These are phyloP conservation scores for Hirtodrosophila alboralis DNA, from an alignment of 2,888 invertebrate species.

Conservation along the genomic window DNA sequence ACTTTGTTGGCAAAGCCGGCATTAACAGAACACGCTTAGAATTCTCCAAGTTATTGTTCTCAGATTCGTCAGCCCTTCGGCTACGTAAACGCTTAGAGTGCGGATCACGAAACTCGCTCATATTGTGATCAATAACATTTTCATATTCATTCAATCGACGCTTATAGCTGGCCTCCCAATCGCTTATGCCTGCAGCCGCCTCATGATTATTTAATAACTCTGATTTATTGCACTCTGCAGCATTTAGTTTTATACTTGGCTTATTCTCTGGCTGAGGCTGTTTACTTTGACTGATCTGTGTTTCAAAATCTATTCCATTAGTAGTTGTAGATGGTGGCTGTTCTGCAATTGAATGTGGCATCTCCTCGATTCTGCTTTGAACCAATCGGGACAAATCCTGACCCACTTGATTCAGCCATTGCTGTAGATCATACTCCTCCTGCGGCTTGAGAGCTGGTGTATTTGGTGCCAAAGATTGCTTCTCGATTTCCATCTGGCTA, in stretches of 20 bases:
- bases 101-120: constrained; percentile 36
- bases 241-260: too few species aligned
- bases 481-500: too few species aligned
- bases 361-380: too few species aligned
- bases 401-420: too few species aligned
- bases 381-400: too few species aligned
- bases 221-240: background rate
- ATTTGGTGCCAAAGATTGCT: too few species aligned
- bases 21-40: constrained; percentile 18
- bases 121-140: constrained; percentile 22
- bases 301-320: constrained; percentile 7
- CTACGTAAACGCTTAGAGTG: constrained; percentile 17
- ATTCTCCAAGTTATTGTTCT: background rate
- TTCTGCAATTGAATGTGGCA: too few species aligned
- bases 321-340: too few species aligned
- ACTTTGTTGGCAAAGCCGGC: constrained; percentile 24
- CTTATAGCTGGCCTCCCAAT: constrained; percentile 57
- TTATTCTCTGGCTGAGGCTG: too few species aligned
- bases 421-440: too few species aligned
- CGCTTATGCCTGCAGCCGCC: background rate
- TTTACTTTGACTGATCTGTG: background rate
- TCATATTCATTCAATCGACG: constrained; percentile 28
- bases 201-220: too few species aligned
- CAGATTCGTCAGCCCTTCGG: background rate
- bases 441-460: too few species aligned